Evolutionary conservation across 1,140 invertebrate genomes (phyloP).

Genomic region (Drosophila teissieri): DNA sequence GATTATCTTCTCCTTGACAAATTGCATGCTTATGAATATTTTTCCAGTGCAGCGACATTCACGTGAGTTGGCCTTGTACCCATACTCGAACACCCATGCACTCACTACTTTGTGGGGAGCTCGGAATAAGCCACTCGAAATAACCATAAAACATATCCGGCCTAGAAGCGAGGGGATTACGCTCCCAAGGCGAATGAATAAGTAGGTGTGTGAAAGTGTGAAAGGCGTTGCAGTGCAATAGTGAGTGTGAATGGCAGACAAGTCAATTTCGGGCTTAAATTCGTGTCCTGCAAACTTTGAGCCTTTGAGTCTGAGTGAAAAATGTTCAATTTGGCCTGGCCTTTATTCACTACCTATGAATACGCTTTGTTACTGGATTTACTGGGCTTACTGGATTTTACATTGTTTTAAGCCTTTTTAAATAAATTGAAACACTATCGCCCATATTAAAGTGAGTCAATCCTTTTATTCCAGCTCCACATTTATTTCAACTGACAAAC

Average conservation of each 20-base stretch:
- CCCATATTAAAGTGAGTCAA: too few relatives aligned
- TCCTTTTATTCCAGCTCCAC: too few relatives aligned
- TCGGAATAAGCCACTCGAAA: constrained; percentile 64
- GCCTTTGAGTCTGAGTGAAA: constrained; percentile 14
- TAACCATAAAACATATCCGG: constrained; percentile 54
- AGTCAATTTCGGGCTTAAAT: constrained; percentile 71
- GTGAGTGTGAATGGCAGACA: constrained; percentile 21
- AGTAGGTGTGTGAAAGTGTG: constrained; percentile 11
- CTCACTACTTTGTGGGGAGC: constrained; percentile 34
- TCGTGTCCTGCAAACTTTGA: constrained; percentile 34
- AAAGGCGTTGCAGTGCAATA: constrained; percentile 15
- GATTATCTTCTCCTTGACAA: too few relatives aligned
- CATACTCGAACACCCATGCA: constrained; percentile 8
- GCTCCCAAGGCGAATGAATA: constrained; percentile 24
- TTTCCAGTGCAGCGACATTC: neutral
- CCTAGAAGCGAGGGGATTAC: constrained; percentile 45
- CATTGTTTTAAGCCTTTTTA: neutral
- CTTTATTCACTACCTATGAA: too few relatives aligned
- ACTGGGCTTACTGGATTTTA: too few relatives aligned
- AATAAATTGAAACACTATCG: neutral
- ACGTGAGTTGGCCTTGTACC: constrained; percentile 14
- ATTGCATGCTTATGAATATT: neutral
- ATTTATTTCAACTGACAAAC: neutral
- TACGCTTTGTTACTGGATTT: too few relatives aligned
- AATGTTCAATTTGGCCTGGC: constrained; percentile 1